phyloP scores from a whole-genome alignment of 2,888 invertebrate genomes.

The Sicus ferrugineus region DNA sequence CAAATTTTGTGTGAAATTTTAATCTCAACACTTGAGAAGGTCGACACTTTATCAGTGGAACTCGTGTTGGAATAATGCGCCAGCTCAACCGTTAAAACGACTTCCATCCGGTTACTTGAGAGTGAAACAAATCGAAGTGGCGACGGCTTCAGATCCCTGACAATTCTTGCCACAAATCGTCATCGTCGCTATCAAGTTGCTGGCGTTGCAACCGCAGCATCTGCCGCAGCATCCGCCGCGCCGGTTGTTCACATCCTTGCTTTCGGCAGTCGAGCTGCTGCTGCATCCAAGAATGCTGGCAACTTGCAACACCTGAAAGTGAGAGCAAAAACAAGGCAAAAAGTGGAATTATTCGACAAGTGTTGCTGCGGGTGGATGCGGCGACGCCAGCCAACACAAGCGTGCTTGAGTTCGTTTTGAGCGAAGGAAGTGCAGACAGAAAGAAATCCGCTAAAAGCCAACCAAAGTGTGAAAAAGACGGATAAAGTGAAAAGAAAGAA shows the following conservation, averaged over 20 bases:
- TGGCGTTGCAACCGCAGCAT: background rate
- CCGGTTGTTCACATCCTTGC: background rate
- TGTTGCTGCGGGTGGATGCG: too few species aligned
- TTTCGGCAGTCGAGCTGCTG: constrained; percentile 8
- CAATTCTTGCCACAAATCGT: background rate
- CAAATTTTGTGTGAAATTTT: too few species aligned
- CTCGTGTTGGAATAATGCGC: too few species aligned
- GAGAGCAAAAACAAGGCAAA: background rate
- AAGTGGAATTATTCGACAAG: constrained; percentile 4
- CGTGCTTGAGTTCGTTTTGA: constrained; percentile 9
- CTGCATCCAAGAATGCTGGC: background rate
- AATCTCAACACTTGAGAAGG: too few species aligned
- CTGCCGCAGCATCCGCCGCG: constrained; percentile 2
- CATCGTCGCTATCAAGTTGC: background rate
- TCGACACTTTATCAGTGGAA: too few species aligned
- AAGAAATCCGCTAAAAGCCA: constrained; percentile 9
- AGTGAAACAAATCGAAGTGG: background rate
- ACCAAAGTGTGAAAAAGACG: background rate
- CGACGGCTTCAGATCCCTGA: background rate
- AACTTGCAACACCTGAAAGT: background rate
- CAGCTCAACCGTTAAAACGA: background rate
- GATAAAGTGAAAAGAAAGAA: background rate
- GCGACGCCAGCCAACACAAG: constrained; percentile 7
- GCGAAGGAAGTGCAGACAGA: constrained; percentile 10
- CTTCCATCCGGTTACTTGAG: background rate